phyloP scores from a whole-genome alignment of 2,113 vertebrate species.

The Bos javanicus region DNA sequence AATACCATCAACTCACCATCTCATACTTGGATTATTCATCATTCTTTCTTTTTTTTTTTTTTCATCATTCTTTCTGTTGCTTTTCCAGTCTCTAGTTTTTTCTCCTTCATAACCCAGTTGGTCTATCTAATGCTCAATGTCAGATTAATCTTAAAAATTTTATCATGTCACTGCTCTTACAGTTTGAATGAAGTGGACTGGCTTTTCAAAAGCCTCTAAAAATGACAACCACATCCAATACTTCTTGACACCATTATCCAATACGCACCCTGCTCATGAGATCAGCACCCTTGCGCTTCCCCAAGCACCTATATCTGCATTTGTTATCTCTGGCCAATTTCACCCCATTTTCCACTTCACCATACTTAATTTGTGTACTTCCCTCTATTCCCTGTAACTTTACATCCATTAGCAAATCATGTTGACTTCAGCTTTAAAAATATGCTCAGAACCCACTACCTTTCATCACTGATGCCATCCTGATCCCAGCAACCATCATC shows the following conservation, averaged over 20 bases:
- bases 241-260: background rate
- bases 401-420: background rate
- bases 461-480: background rate
- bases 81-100: background rate
- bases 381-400: background rate
- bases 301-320: background rate
- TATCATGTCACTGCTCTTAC: background rate
- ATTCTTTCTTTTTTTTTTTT: background rate
- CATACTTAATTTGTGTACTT: background rate
- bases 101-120: background rate
- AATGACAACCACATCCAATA: background rate
- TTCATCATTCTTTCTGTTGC: background rate
- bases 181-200: background rate
- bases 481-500: background rate
- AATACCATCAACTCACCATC: background rate
- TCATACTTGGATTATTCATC: background rate
- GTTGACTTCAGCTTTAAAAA: background rate
- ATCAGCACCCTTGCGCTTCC: accelerated
- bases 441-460: background rate
- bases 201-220: background rate
- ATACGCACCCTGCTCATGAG: background rate
- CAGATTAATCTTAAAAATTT: background rate
- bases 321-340: background rate
- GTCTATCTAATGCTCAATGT: background rate
- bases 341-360: background rate